These are phyloP conservation scores for Petrocephalus zakoni DNA, from an alignment of 2,113 vertebrate genomes.

Conservation along the genomic window DNA sequence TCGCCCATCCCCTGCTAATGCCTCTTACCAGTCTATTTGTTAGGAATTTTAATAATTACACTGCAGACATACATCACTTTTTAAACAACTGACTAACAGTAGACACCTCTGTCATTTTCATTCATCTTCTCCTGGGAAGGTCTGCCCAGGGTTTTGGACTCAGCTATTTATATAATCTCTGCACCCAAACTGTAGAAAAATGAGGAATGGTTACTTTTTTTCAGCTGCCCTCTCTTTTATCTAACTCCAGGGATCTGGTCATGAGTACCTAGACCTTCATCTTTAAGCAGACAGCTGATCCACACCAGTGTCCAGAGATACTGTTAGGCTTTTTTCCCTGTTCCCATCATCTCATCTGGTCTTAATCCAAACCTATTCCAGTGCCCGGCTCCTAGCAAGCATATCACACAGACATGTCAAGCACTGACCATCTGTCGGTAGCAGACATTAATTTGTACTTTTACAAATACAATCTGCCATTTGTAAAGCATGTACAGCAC, in stretches of 20 bases:
- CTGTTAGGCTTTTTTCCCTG: neutral
- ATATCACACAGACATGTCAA: neutral
- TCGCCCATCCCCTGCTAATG: neutral
- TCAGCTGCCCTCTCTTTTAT: neutral
- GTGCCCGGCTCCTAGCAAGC: neutral
- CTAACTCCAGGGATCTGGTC: neutral
- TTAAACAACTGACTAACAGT: neutral
- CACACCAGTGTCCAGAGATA: neutral
- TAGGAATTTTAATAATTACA: neutral
- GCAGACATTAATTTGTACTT: conserved; percentile 1
- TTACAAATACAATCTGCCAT: neutral
- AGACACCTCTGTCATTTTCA: neutral
- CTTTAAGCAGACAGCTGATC: neutral
- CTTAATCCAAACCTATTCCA: neutral
- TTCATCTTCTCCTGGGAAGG: neutral
- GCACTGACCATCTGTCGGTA: neutral
- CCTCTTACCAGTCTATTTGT: neutral
- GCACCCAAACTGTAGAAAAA: neutral
- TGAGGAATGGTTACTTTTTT: neutral
- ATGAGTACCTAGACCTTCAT: neutral
- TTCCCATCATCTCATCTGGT: neutral
- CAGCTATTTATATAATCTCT: neutral
- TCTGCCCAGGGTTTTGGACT: neutral
- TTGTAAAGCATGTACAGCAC: neutral
- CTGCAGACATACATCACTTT: neutral